Evolutionary conservation across 2,113 vertebrate species (phyloP).

Genomic region (Neotragus pygmaeus): DNA sequence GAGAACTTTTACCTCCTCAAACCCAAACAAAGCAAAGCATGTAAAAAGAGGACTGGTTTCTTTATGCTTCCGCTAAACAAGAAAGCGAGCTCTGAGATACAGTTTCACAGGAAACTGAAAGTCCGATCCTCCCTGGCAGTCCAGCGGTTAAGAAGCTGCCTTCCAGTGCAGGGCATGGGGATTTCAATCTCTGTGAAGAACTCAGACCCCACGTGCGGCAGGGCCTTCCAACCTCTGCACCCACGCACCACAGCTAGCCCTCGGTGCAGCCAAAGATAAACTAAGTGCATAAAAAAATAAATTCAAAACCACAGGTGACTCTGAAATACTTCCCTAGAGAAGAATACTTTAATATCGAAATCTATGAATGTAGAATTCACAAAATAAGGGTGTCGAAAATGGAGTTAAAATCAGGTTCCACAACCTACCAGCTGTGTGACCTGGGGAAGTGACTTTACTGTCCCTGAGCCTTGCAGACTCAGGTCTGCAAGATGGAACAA

Average conservation of each 20-base stretch:
- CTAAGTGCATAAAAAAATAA: not conserved
- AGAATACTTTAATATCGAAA: not conserved
- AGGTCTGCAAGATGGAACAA: not conserved
- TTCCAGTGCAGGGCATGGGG: not conserved
- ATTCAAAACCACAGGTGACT: not conserved
- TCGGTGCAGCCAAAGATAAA: not conserved
- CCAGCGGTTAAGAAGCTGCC: not conserved
- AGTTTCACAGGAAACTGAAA: not conserved
- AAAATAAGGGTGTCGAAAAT: not conserved
- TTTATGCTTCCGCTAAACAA: not conserved
- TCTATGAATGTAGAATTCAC: not conserved
- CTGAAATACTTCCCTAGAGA: not conserved
- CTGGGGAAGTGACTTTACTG: not conserved
- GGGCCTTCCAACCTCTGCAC: not conserved
- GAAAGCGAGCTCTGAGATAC: not conserved
- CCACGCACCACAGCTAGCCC: not conserved
- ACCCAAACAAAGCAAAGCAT: not conserved
- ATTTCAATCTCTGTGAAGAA: not conserved
- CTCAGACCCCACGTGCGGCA: rapidly evolving
- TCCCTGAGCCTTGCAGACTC: not conserved
- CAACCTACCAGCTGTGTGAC: not conserved
- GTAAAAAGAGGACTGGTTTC: not conserved
- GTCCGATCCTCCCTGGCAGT: not conserved
- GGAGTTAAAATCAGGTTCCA: not conserved
- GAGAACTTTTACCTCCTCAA: not conserved